A percentile compares a stretch with the other conserved stretches of the same genome.
Conservation (phyloP, 2,797 vertebrate genomes). For the Carduelis carduelis region DNA sequence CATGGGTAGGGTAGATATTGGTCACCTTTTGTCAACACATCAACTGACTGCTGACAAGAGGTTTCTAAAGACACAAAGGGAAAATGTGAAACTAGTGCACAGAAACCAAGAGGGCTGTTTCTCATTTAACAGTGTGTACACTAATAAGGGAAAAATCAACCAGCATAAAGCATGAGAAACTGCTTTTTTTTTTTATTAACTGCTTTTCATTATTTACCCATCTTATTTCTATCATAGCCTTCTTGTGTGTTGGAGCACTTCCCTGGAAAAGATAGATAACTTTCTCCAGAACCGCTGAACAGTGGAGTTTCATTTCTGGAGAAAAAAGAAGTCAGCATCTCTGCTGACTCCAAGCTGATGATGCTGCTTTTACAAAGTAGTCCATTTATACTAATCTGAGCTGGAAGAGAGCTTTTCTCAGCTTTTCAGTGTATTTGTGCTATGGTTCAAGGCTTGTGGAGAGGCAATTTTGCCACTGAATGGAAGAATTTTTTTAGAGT, state of each 20-base stretch:
- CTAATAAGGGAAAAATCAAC: neutral
- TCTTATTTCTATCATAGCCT: neutral
- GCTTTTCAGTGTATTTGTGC: neutral
- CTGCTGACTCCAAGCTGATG: neutral
- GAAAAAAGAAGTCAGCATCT: neutral
- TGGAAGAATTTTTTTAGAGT: neutral
- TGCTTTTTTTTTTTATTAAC: neutral
- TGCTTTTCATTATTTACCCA: neutral
- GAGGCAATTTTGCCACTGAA: neutral
- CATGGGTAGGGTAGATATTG: neutral
- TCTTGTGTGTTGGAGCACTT: neutral
- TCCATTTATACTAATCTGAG: neutral
- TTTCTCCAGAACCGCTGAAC: neutral
- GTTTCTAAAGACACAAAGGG: neutral
- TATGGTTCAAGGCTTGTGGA: neutral
- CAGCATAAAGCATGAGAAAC: neutral
- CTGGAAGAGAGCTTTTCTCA: neutral
- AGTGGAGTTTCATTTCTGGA: conserved; percentile 4
- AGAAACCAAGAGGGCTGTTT: neutral
- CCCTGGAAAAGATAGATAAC: neutral
- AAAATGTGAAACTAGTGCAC: neutral
- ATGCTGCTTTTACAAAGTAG: neutral
- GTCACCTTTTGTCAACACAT: neutral
- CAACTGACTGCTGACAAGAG: neutral
- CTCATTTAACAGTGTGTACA: neutral